phyloP scores from a whole-genome alignment of 1,140 invertebrate species.

The Limonius californicus region DNA sequence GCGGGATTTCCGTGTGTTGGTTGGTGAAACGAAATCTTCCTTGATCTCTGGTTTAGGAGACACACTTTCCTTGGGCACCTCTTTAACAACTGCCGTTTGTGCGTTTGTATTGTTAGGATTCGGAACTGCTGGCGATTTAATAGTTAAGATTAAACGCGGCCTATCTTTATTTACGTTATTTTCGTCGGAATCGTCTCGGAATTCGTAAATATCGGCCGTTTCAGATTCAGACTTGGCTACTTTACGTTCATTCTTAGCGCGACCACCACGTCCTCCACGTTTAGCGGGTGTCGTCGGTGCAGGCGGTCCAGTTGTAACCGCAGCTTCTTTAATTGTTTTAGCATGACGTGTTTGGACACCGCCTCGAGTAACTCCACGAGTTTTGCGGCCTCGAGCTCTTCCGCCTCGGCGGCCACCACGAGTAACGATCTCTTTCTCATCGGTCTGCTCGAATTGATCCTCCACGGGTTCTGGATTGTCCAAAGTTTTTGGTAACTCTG shows the following conservation, averaged over 20 bases:
- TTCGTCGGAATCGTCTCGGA: constrained; percentile 78
- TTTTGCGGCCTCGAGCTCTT: constrained; percentile 51
- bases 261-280: constrained; percentile 51
- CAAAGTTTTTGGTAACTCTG: not conserved
- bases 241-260: constrained; percentile 55
- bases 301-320: constrained; percentile 55
- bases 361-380: constrained; percentile 53
- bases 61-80: constrained; percentile 41
- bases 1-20: constrained; percentile 73
- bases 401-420: constrained; percentile 44
- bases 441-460: constrained; percentile 23
- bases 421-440: constrained; percentile 35
- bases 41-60: constrained; percentile 49
- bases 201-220: constrained; percentile 71
- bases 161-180: constrained; percentile 53
- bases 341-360: constrained; percentile 30
- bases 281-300: constrained; percentile 54
- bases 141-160: constrained; percentile 72
- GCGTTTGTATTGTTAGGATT: constrained; percentile 35
- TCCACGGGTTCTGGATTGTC: not conserved
- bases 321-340: constrained; percentile 41
- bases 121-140: constrained; percentile 63
- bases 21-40: constrained; percentile 59
- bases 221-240: constrained; percentile 51
- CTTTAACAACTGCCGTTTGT: constrained; percentile 52